Conservation (phyloP, 2,113 vertebrate genomes). For the Stigmatopora argus region DNA sequence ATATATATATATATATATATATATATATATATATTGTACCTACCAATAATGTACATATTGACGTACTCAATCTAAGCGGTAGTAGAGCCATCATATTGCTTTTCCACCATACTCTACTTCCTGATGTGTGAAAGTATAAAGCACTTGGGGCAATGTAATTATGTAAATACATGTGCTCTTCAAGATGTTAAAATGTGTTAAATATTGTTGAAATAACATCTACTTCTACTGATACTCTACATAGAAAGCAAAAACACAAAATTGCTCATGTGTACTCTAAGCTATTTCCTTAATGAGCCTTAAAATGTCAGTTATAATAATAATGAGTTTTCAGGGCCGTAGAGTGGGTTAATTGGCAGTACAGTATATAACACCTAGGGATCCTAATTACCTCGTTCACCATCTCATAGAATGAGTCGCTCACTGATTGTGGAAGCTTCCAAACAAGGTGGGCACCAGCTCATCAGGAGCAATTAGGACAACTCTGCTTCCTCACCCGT, state of each 20-base stretch:
- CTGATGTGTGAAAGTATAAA: no score
- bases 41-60: background rate
- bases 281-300: background rate
- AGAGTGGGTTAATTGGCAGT: background rate
- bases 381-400: background rate
- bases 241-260: no score
- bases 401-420: background rate
- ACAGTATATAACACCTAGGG: background rate
- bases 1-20: no score
- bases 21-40: background rate
- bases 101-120: no score
- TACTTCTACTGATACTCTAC: no score
- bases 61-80: background rate
- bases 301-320: background rate
- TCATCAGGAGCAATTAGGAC: slow-evolving; percentile 7
- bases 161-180: no score
- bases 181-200: no score
- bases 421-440: background rate
- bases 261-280: background rate
- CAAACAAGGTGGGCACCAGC: slow-evolving; percentile 3
- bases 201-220: no score
- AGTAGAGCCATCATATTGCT: background rate
- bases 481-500: slow-evolving; percentile 4
- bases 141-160: no score
- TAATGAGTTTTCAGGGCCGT: background rate